phyloP scores from a whole-genome alignment of 2,888 invertebrate genomes.

The Hydropsyche betteni region DNA sequence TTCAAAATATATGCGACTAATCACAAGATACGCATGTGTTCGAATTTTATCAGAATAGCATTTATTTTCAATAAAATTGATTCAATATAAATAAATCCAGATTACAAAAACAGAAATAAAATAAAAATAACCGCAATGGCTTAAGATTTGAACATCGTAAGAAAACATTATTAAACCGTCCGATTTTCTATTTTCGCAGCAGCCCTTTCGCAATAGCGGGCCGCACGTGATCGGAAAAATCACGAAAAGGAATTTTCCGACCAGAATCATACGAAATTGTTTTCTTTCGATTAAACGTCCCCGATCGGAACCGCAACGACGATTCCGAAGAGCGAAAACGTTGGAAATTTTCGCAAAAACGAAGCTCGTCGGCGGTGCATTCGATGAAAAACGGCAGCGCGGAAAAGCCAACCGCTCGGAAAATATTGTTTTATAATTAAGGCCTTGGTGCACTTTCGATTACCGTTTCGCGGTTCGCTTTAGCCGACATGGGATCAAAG shows the following conservation, averaged over 20 bases:
- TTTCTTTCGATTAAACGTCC: not conserved
- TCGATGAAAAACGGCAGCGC: not conserved
- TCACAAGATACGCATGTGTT: no score
- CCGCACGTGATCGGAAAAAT: not conserved
- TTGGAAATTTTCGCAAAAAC: not conserved
- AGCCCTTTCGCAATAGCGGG: no score
- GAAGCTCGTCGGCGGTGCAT: not conserved
- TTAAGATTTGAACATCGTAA: no score
- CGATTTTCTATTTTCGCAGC: no score
- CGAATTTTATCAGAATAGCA: no score
- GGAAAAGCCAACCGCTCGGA: not conserved
- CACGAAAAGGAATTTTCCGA: not conserved
- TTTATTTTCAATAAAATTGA: no score
- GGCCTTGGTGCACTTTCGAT: constrained; percentile 5
- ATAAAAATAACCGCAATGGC: no score
- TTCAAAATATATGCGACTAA: no score
- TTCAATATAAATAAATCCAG: no score
- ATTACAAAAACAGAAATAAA: no score
- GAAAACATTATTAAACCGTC: no score
- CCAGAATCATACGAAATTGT: constrained; percentile 2
- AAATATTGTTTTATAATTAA: constrained; percentile 18
- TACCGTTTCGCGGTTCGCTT: not conserved
- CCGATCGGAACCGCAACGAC: not conserved
- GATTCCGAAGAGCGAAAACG: not conserved
- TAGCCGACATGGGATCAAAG: not conserved